Percentiles rank a stretch among this genome's conserved stretches.
Evolutionary conservation across 2,888 invertebrate genomes (phyloP).

Genomic region (Pandemis cinnamomeana): DNA sequence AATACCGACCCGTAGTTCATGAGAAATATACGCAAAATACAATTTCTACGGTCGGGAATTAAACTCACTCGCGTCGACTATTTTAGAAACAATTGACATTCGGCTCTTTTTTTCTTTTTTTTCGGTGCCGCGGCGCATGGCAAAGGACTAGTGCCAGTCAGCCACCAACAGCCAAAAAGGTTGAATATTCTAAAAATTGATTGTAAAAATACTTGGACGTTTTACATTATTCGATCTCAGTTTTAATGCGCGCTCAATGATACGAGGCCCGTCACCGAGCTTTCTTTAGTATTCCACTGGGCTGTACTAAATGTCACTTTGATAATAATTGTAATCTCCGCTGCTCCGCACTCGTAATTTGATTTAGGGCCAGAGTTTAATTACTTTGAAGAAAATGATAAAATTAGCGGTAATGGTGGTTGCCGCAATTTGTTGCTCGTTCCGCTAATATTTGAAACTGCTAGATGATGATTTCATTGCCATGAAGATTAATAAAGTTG

Average conservation of each 20-base stretch:
- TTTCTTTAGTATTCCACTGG: slow-evolving; percentile 15
- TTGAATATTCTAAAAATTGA: no score
- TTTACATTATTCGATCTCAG: background rate
- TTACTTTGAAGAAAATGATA: slow-evolving; percentile 43
- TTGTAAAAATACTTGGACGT: no score
- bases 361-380: slow-evolving; percentile 41
- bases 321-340: slow-evolving; percentile 41
- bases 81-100: no score
- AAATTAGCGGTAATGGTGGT: slow-evolving; percentile 40
- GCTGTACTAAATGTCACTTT: slow-evolving; percentile 34
- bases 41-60: no score
- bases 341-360: slow-evolving; percentile 40
- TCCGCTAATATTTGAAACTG: slow-evolving; percentile 26
- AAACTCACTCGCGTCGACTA: no score
- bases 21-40: no score
- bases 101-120: no score
- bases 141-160: no score
- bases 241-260: background rate
- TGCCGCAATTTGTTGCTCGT: slow-evolving; percentile 29
- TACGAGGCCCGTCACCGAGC: background rate
- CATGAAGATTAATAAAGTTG: background rate
- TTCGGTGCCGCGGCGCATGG: no score
- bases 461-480: slow-evolving; percentile 27
- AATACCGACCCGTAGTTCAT: no score
- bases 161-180: no score